phyloP scores from a whole-genome alignment of 2,113 vertebrate genomes.

The Bettongia penicillata region DNA sequence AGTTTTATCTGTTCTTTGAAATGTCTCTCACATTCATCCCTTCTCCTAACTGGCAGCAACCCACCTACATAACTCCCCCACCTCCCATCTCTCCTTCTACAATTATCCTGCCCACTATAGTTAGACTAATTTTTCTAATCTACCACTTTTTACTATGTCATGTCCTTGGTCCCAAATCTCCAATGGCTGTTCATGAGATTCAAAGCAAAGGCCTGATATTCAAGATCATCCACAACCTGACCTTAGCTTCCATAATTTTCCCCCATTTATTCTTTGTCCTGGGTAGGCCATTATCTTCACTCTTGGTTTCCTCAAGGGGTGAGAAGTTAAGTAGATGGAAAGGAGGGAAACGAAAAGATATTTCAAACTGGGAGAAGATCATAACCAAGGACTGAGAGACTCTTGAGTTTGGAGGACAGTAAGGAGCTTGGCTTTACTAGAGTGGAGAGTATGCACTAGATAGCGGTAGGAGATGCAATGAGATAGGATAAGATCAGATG shows the following conservation, averaged over 20 bases:
- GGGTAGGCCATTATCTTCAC: background rate
- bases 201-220: background rate
- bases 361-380: background rate
- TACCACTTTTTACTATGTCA: background rate
- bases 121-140: background rate
- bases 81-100: background rate
- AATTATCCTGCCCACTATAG: background rate
- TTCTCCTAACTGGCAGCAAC: background rate
- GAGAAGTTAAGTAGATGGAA: background rate
- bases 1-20: background rate
- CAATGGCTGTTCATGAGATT: background rate
- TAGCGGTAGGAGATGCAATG: background rate
- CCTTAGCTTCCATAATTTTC: background rate
- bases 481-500: background rate
- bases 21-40: background rate
- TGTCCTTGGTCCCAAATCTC: background rate
- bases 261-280: background rate
- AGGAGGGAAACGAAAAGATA: background rate
- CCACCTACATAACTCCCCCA: background rate
- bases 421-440: background rate
- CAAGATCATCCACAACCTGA: background rate
- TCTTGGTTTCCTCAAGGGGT: background rate
- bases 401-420: background rate
- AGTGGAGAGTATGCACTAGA: background rate
- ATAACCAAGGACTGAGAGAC: background rate